These are phyloP conservation scores for Mesembrinibis cayennensis DNA, from an alignment of 2,113 vertebrate genomes.

Conservation along the genomic window DNA sequence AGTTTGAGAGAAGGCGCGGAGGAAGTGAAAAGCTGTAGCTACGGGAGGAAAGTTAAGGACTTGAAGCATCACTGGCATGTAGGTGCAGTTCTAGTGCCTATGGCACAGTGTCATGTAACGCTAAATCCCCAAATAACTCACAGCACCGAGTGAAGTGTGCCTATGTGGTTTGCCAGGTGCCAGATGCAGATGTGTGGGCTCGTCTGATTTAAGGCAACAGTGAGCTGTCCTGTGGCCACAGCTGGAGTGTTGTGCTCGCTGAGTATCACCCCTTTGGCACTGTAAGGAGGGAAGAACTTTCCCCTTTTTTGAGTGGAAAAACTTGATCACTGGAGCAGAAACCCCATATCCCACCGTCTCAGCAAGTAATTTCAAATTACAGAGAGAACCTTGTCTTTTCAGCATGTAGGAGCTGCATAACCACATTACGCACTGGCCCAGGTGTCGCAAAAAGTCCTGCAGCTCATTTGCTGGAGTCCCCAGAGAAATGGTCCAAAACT, in stretches of 20 bases:
- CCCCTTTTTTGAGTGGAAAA: background rate
- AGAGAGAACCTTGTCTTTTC: background rate
- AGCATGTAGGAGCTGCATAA: background rate
- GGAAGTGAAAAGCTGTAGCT: background rate
- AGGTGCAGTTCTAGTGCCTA: background rate
- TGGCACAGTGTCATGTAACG: background rate
- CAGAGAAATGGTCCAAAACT: fast-evolving
- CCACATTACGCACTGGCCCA: background rate
- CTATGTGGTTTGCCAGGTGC: background rate
- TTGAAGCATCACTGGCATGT: background rate
- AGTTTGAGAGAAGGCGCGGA: background rate
- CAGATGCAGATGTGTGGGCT: background rate
- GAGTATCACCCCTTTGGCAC: background rate
- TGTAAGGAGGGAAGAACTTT: background rate
- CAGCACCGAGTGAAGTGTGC: background rate
- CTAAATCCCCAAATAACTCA: background rate
- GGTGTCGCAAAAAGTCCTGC: background rate
- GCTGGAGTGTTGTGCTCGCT: background rate
- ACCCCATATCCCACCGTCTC: background rate
- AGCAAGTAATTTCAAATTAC: background rate
- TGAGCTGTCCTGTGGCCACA: background rate
- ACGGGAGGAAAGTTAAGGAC: background rate
- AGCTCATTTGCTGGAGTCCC: background rate
- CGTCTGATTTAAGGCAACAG: background rate
- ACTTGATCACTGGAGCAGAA: background rate